These are phyloP conservation scores for Antennarius maculatus DNA, from an alignment of 2,797 vertebrate species.

Conservation along the genomic window DNA sequence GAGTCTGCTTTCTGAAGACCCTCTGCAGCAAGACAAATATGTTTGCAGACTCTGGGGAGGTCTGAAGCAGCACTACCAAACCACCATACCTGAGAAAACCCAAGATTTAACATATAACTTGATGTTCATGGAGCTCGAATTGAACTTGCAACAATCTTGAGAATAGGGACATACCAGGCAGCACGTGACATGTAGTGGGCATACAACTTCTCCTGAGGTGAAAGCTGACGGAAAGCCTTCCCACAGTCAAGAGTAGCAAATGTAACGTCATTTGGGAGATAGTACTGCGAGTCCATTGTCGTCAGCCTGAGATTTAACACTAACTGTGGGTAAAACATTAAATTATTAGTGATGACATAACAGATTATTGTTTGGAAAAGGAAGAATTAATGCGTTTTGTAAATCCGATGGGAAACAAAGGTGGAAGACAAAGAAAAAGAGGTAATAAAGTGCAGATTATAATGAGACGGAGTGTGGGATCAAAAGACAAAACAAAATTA, in stretches of 20 bases:
- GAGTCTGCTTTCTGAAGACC: slow-evolving; percentile 86
- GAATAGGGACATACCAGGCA: slow-evolving; percentile 81
- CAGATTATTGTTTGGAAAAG: neutral
- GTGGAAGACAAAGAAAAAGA: neutral
- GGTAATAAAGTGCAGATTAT: neutral
- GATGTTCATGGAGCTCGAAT: too few relatives aligned
- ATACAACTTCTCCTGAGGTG: slow-evolving; percentile 87
- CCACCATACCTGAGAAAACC: slow-evolving; percentile 80
- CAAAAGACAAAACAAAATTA: neutral
- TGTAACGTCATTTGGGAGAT: slow-evolving; percentile 90
- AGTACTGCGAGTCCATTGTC: slow-evolving; percentile 92
- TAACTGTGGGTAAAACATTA: slow-evolving; percentile 6
- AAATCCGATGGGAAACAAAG: neutral
- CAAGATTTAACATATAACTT: too few relatives aligned
- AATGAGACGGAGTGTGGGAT: neutral
- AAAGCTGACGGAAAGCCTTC: slow-evolving; percentile 89
- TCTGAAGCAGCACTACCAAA: slow-evolving; percentile 89
- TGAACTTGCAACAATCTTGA: neutral
- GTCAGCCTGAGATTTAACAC: slow-evolving; percentile 39
- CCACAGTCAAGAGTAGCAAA: slow-evolving; percentile 87
- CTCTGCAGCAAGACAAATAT: slow-evolving; percentile 89
- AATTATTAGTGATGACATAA: neutral
- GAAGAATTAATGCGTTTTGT: neutral
- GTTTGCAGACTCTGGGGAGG: slow-evolving; percentile 88
- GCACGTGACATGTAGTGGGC: slow-evolving; percentile 90